phyloP scores from a whole-genome alignment of 2,113 vertebrate species.

The Nesogale talazaci region DNA sequence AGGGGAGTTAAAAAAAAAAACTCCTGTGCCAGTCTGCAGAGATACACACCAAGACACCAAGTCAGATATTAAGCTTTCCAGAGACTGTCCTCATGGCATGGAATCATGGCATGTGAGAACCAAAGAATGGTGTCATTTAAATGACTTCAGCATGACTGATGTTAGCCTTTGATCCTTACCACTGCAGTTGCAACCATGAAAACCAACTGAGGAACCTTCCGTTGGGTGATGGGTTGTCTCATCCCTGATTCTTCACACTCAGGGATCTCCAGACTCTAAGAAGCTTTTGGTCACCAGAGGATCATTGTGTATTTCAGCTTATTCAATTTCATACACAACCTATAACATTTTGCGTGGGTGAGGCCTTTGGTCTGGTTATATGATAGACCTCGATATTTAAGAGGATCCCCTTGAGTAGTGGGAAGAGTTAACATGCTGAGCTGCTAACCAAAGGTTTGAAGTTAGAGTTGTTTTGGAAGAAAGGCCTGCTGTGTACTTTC shows the following conservation, averaged over 20 bases:
- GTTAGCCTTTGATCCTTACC: neutral
- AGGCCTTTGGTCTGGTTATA: neutral
- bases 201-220: neutral
- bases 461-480: neutral
- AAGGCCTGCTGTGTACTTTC: neutral
- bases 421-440: neutral
- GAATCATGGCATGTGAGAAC: neutral
- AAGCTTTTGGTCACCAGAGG: neutral
- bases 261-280: neutral
- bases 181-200: neutral
- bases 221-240: neutral
- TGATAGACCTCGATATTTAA: neutral
- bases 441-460: neutral
- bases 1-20: constrained; percentile 45
- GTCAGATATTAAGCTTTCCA: neutral
- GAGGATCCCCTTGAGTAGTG: neutral
- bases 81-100: neutral
- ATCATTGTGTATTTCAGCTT: neutral
- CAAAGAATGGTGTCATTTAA: neutral
- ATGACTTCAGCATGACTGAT: too few species aligned
- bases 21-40: constrained; percentile 20
- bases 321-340: neutral
- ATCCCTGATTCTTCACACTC: neutral
- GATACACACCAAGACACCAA: neutral
- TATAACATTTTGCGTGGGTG: neutral